Percentiles rank a stretch among this genome's conserved stretches.
phyloP scores from a whole-genome alignment of 2,113 vertebrate species.

The Odontophorus gujanensis region DNA sequence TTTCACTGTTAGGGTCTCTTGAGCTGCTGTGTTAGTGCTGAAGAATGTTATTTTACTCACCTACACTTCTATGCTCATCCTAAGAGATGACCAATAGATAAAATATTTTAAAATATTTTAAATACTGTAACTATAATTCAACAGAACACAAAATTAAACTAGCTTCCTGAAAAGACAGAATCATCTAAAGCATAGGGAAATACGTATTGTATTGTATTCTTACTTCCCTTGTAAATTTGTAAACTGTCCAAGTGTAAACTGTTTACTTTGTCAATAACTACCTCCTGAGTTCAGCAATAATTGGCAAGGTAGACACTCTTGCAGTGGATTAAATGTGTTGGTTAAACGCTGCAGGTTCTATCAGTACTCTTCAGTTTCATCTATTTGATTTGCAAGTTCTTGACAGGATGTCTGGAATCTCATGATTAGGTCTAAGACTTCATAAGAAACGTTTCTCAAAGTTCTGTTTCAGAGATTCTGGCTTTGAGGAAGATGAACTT shows the following conservation, averaged over 20 bases:
- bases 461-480: not conserved
- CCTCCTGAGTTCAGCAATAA: slow-evolving; percentile 56
- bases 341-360: not conserved
- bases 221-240: not conserved
- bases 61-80: not conserved
- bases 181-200: not conserved
- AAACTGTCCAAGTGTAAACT: not conserved
- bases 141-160: not conserved
- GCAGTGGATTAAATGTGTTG: not conserved
- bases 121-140: not conserved
- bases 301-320: slow-evolving; percentile 12
- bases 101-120: not conserved
- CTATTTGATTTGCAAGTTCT: not conserved
- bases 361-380: not conserved
- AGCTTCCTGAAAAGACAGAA: not conserved
- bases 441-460: not conserved
- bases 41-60: not conserved
- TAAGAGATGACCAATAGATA: not conserved
- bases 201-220: not conserved
- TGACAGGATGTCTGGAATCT: not conserved
- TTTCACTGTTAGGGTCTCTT: not conserved
- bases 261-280: slow-evolving; percentile 52
- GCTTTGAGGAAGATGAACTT: not conserved
- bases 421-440: not conserved
- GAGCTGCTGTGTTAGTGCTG: not conserved